Evolutionary conservation across 2,888 invertebrate genomes (phyloP).

Genomic region (Hipparchia semele): DNA sequence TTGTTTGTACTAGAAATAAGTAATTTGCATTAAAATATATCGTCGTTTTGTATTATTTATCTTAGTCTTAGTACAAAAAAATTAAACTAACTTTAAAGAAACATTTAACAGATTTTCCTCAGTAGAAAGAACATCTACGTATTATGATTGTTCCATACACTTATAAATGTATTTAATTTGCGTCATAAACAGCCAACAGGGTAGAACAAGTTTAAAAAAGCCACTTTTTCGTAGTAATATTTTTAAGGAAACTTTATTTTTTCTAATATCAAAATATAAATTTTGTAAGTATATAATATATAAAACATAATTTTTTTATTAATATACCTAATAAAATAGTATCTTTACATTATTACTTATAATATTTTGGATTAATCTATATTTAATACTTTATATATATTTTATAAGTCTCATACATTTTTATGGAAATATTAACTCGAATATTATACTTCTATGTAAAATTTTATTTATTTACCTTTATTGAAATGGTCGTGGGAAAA

Average conservation of each 20-base stretch:
- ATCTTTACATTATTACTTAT: background rate
- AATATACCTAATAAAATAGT: background rate
- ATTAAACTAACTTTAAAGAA: too few relatives aligned
- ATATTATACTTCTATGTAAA: background rate
- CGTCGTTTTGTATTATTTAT: too few relatives aligned
- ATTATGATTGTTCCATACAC: background rate
- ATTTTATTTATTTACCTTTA: too few relatives aligned
- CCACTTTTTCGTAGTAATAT: background rate
- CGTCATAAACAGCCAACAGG: conserved; percentile 5
- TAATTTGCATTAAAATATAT: too few relatives aligned
- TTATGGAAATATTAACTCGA: background rate
- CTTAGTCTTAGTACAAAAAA: too few relatives aligned
- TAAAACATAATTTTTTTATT: background rate
- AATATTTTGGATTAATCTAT: background rate
- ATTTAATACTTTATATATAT: background rate
- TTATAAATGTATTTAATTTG: background rate
- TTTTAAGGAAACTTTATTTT: background rate
- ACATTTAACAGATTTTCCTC: too few relatives aligned
- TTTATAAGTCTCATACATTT: background rate
- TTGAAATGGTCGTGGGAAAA: too few relatives aligned
- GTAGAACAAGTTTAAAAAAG: background rate
- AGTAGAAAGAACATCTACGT: too few relatives aligned
- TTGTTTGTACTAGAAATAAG: too few relatives aligned
- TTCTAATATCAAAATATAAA: background rate
- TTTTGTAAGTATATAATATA: background rate